Conservation (phyloP, 2,113 vertebrate species). For the Cisticola juncidis region DNA sequence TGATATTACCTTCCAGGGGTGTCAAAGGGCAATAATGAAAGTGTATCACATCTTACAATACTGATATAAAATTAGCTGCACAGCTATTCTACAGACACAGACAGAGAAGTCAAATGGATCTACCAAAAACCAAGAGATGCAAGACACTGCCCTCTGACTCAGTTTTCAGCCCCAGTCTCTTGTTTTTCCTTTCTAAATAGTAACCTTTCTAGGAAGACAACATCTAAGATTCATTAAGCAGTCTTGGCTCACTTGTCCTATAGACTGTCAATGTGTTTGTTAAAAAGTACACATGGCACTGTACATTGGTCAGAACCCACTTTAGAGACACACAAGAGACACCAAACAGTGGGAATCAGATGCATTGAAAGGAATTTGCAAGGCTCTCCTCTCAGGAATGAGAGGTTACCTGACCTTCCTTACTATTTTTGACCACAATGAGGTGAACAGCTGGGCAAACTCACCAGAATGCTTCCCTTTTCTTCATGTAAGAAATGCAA, state of each 20-base stretch:
- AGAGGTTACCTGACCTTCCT: neutral
- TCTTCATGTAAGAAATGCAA: constrained; percentile 91
- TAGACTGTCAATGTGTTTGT: neutral
- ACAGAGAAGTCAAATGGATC: neutral
- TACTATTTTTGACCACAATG: neutral
- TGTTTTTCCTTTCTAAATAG: neutral
- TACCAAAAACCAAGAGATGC: neutral
- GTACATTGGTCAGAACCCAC: neutral
- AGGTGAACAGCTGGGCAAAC: constrained; percentile 14
- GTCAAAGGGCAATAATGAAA: neutral
- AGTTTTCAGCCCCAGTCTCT: neutral
- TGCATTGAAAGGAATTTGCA: neutral
- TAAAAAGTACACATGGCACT: neutral
- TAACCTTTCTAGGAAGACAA: neutral
- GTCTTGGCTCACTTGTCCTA: neutral
- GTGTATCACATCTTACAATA: neutral
- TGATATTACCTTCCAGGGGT: neutral
- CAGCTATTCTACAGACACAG: neutral
- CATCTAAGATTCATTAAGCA: neutral
- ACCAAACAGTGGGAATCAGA: neutral
- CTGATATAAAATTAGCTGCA: neutral
- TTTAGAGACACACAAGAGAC: neutral
- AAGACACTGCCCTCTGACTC: neutral
- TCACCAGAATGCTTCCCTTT: constrained; percentile 92
- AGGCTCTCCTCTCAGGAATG: neutral